Evolutionary conservation across 2,888 invertebrate species (phyloP).

Genomic region (Blastobasis lacticolella): DNA sequence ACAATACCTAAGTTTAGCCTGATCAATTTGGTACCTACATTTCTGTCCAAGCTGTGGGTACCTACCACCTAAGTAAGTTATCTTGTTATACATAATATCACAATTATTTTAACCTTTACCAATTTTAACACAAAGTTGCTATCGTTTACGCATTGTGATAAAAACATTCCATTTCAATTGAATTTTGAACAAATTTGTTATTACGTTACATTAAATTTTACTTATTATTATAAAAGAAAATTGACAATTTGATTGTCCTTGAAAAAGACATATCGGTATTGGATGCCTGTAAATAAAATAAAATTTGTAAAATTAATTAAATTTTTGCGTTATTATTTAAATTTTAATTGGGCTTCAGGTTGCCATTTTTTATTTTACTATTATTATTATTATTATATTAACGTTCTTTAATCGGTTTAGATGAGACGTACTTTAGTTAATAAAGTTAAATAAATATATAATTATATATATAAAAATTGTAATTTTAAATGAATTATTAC

Average conservation of each 20-base stretch:
- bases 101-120: neutral
- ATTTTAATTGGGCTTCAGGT: conserved; percentile 40
- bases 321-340: conserved; percentile 22
- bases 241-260: neutral
- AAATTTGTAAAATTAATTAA: conserved; percentile 16
- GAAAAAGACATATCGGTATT: neutral
- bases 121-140: too few species aligned
- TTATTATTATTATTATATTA: conserved; percentile 5
- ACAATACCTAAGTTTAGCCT: too few species aligned
- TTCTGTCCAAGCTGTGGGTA: too few species aligned
- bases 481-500: conserved; percentile 17
- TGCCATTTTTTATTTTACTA: conserved; percentile 26
- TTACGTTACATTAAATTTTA: conserved; percentile 1
- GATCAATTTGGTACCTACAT: too few species aligned
- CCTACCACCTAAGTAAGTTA: too few species aligned
- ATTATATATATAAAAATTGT: conserved; percentile 7
- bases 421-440: neutral
- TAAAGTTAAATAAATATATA: conserved; percentile 7
- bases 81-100: too few species aligned
- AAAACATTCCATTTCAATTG: conserved; percentile 6
- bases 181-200: conserved; percentile 9
- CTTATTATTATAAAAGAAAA: neutral
- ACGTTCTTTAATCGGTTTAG: conserved; percentile 9
- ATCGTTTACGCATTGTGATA: conserved; percentile 11
- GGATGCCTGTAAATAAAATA: neutral